Evolutionary conservation across 1,140 invertebrate genomes (phyloP).

Genomic region (Caenorhabditis inopinata): DNA sequence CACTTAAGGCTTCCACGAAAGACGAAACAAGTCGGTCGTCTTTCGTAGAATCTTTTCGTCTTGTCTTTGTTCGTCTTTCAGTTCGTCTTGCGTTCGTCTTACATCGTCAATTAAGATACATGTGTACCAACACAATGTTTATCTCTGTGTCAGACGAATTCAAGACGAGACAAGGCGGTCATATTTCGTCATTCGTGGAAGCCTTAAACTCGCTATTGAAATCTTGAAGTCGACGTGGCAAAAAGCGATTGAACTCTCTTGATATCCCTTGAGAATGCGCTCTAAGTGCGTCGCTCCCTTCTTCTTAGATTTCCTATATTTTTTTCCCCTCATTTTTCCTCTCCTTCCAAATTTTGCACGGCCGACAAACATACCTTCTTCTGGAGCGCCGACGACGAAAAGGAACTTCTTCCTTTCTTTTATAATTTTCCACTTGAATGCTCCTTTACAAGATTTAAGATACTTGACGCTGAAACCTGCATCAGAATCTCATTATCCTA

Average conservation of each 20-base stretch:
- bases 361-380: neutral
- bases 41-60: too few relatives aligned
- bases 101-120: too few relatives aligned
- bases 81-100: too few relatives aligned
- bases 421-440: neutral
- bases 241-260: conserved; percentile 11
- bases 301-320: too few relatives aligned
- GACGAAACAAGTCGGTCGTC: too few relatives aligned
- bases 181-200: too few relatives aligned
- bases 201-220: too few relatives aligned
- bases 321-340: neutral
- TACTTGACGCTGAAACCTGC: neutral
- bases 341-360: neutral
- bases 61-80: too few relatives aligned
- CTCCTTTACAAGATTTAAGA: neutral
- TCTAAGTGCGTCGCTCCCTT: neutral
- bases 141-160: too few relatives aligned
- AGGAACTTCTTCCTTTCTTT: neutral
- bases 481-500: conserved; percentile 16
- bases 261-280: conserved; percentile 10
- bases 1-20: too few relatives aligned
- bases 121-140: too few relatives aligned
- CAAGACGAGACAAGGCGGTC: too few relatives aligned
- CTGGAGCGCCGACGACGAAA: neutral
- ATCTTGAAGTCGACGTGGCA: neutral